Percentiles rank a stretch among this genome's conserved stretches.
phyloP scores from a whole-genome alignment of 2,888 invertebrate species.

The Scrobipalpa atriplicella region DNA sequence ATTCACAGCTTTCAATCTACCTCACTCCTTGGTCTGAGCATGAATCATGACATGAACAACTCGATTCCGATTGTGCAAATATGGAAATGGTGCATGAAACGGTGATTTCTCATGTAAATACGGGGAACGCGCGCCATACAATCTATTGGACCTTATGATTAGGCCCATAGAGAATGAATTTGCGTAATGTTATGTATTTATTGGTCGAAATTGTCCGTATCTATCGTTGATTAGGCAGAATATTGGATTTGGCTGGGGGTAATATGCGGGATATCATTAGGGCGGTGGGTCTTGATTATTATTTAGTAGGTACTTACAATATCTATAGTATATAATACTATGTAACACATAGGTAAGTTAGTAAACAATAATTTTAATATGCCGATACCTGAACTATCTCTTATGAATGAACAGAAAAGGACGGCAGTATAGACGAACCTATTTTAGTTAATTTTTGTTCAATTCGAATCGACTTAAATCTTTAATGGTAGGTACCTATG shows the following conservation, averaged over 20 bases:
- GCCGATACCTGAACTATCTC: too few species aligned
- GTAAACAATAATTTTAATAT: too few species aligned
- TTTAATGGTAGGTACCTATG: too few species aligned
- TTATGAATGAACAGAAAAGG: too few species aligned
- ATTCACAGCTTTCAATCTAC: too few species aligned
- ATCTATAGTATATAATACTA: too few species aligned
- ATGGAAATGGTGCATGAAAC: constrained; percentile 17
- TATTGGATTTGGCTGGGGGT: constrained; percentile 10
- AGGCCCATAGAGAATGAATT: neutral
- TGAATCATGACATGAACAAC: constrained; percentile 13
- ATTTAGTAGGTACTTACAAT: too few species aligned
- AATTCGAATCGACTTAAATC: too few species aligned
- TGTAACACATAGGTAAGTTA: too few species aligned
- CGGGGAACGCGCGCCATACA: neutral
- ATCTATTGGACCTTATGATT: constrained; percentile 9
- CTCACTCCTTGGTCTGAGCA: neutral
- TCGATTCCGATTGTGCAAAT: constrained; percentile 12
- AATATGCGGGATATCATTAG: neutral
- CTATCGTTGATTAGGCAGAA: constrained; percentile 18
- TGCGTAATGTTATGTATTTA: neutral
- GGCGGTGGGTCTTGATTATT: neutral
- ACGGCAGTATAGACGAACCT: too few species aligned
- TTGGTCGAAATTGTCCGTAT: constrained; percentile 2
- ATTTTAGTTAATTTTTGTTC: too few species aligned
- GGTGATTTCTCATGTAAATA: constrained; percentile 19